Base-by-base conservation (phyloP, 2,113 vertebrate genomes). In the Grammomys dolichurus region DNA sequence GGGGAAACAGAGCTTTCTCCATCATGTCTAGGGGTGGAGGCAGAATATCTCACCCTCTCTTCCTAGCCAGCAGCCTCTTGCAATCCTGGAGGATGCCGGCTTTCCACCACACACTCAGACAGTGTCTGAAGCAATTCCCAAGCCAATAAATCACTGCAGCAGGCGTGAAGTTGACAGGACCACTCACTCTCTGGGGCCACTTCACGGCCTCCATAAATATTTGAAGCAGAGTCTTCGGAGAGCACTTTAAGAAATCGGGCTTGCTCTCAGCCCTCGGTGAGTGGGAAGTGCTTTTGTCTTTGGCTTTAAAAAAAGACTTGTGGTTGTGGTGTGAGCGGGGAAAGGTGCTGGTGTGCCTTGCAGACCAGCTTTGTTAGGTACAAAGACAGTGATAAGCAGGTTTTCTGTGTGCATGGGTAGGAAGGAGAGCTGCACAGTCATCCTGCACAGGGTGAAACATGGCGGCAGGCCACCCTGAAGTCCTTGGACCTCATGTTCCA, bases 31-130 rank as follows among this genome's bases (percentile, higher is more conserved):
- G 92, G 77, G 96, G 76, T 1, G 11, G 48, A 20, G 69, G 78
- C 2, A 58, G 67, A 24, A 90, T 22, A 1, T 36, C 78, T 90
- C 7, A 28, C 7, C 88, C 33, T 0, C 87, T 17, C 65, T 80
- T 48, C 94, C 96, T 24, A 17, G 48, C 75, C 0, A 0, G 56
- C 1, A 13, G 16, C 75, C 56, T 67, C 78, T 54, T 40, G 48
- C 93, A 40, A 0, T 46, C 98, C 91, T 98, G 97, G 46, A 98
- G 97, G 96, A 98, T 98, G 97, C 87, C 97, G 93, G 97, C 97
- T 90, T 97, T 98, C 1, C 98, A 98, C 20, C 82, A 2, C 81
- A 98, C 99, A n/a, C 98, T 99, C 33, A 97, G 97, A 67, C 97
- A 97, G 98, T 80, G 70, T 98, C 31, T 2, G 0, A 88, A 96